A percentile compares a stretch with the other conserved stretches of the same genome.
Conservation (phyloP, 37 sponge, comb jelly and placozoan species). For the Trichoplax adhaerens region DNA sequence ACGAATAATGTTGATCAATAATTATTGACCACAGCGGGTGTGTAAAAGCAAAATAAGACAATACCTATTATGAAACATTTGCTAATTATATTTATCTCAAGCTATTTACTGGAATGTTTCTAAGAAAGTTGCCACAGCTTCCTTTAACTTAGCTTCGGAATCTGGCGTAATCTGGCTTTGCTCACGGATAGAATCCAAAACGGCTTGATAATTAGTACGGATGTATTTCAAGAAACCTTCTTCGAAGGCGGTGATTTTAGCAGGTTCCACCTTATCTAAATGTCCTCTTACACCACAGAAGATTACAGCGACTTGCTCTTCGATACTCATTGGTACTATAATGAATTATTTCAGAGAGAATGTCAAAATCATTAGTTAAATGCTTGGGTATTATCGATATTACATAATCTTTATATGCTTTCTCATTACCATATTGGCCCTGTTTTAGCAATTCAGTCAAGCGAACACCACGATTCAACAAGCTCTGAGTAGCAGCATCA, state of each 20-base stretch:
- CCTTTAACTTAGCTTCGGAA: constrained; percentile 66
- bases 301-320: constrained; percentile 91
- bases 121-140: constrained; percentile 64
- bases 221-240: constrained; percentile 83
- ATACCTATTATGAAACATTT: too few relatives aligned
- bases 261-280: constrained; percentile 85
- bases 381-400: too few relatives aligned
- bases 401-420: too few relatives aligned
- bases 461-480: constrained; percentile 90
- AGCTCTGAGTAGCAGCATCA: constrained; percentile 85
- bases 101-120: constrained; percentile 28
- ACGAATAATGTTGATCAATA: too few relatives aligned
- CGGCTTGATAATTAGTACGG: constrained; percentile 60
- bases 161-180: constrained; percentile 72
- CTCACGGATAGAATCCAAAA: constrained; percentile 67
- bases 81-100: too few relatives aligned
- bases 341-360: too few relatives aligned
- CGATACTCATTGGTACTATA: constrained; percentile 87
- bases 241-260: constrained; percentile 82
- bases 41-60: too few relatives aligned
- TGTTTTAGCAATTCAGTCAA: constrained; percentile 98
- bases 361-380: too few relatives aligned
- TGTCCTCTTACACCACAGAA: constrained; percentile 94
- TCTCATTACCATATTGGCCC: constrained; percentile 77
- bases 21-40: too few relatives aligned